These are phyloP conservation scores for Littorina saxatilis DNA, from an alignment of 1,140 invertebrate species.

Conservation along the genomic window DNA sequence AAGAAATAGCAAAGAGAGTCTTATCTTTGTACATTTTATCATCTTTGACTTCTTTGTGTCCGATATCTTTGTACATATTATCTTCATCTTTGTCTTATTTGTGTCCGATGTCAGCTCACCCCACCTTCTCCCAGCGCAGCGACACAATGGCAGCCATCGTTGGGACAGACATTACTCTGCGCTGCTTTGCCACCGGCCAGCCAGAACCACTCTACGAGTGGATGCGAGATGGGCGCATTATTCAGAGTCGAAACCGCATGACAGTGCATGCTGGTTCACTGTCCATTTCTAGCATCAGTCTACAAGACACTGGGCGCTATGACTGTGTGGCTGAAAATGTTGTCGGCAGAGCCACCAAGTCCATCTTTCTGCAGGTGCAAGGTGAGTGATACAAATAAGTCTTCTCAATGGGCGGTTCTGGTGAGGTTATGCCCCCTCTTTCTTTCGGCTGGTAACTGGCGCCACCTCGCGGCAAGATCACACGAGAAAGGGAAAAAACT, in stretches of 20 bases:
- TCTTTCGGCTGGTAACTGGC: no score
- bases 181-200: slow-evolving; percentile 88
- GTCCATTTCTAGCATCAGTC: slow-evolving; percentile 85
- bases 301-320: slow-evolving; percentile 88
- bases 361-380: slow-evolving; percentile 51
- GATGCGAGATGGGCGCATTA: slow-evolving; percentile 85
- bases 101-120: slow-evolving; percentile 75
- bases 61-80: no score
- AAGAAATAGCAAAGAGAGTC: no score
- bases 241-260: slow-evolving; percentile 73
- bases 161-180: slow-evolving; percentile 85
- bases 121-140: slow-evolving; percentile 80
- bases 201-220: slow-evolving; percentile 86
- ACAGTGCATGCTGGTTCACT: slow-evolving; percentile 81
- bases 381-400: no score
- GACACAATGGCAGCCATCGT: slow-evolving; percentile 84
- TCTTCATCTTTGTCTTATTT: slow-evolving; percentile 5
- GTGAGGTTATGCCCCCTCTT: no score
- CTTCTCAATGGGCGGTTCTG: no score
- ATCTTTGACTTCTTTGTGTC: no score
- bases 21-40: no score
- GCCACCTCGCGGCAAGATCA: no score
- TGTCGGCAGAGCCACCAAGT: slow-evolving; percentile 72
- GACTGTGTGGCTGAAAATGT: slow-evolving; percentile 91
- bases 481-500: no score